Conservation (phyloP, 2,888 invertebrate species). For the Ennomos fuscantarius region DNA sequence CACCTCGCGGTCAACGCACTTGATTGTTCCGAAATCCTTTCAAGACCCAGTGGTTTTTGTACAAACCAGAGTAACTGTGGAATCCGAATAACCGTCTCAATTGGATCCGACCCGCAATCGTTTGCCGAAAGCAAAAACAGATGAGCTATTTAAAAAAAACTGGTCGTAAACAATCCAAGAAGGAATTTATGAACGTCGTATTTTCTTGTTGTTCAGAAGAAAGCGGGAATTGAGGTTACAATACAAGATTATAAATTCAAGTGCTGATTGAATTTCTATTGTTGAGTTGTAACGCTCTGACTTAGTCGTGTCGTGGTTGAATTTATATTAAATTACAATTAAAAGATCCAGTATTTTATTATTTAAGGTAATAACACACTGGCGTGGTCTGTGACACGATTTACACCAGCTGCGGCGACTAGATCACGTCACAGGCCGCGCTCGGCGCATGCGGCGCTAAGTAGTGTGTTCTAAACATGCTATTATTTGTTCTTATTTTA, state of each 20-base stretch:
- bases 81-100: conserved; percentile 42
- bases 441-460: too few relatives aligned
- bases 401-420: too few relatives aligned
- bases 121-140: conserved; percentile 38
- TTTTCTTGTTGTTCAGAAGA: conserved; percentile 41
- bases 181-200: conserved; percentile 51
- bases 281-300: conserved; percentile 18
- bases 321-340: conserved; percentile 18
- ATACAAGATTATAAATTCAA: conserved; percentile 33
- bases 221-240: conserved; percentile 41
- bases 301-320: conserved; percentile 6
- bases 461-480: too few relatives aligned
- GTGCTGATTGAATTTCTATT: conserved; percentile 14
- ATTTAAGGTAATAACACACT: too few relatives aligned
- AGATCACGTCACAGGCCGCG: too few relatives aligned
- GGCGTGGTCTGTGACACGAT: too few relatives aligned
- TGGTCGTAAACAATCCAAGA: conserved; percentile 51
- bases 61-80: conserved; percentile 17
- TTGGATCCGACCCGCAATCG: conserved; percentile 34
- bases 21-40: conserved; percentile 27
- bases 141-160: conserved; percentile 44
- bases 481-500: too few relatives aligned
- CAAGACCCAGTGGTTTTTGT: conserved; percentile 38
- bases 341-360: too few relatives aligned
- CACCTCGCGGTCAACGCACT: conserved; percentile 40